Evolutionary conservation across 1,140 invertebrate species (phyloP), one percentile per base, ranked within the genome.

Genomic region (Drosophila kepulauana): DNA sequence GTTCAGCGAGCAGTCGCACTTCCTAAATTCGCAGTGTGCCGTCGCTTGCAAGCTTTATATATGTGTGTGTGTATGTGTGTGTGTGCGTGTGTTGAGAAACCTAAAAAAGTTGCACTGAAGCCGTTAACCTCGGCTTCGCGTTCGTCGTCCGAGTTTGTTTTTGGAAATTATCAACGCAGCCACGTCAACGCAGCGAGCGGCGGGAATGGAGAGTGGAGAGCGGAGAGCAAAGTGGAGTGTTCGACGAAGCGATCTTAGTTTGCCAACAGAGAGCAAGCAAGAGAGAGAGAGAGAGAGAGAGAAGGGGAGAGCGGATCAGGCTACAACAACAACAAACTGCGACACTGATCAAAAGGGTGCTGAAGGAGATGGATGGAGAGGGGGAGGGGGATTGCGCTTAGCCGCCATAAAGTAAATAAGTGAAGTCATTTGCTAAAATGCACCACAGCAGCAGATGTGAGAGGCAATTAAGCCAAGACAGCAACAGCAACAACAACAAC

Each of bases 71-170:
- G 16, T 67, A 51, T 54, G 15, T 46, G 3, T 58, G 45, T 54
- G 38, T 68, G 41, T 65, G 38, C 45, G 62, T 58, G 51, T 52
- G 13, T 69, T 74, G 66, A 78, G 84, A 87, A 87, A 90, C 85
- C 85, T 81, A 81, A 85, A 87, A 91, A 90, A 91, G 86, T 91
- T 91, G 91, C 74, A 91, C 78, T 82, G 77, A 91, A 91, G 91
- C 91, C 91, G 91, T 91, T 91, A 91, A 91, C 91, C 91, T 91
- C 91, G 91, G 78, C 76, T 57, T 58, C 67, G 78, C 86, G 87
- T 88, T 91, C 90, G 86, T 82, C 88, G 88, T 77, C 81, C 88
- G 88, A 88, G 75, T 91, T 87, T 87, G 79, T 82, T 87, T 88
- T 87, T 78, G 62, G 67, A 82, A 88, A 82, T 88, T 88, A 82